These are phyloP conservation scores for Delichon dasypus DNA, from an alignment of 2,797 vertebrate genomes.

Conservation along the genomic window DNA sequence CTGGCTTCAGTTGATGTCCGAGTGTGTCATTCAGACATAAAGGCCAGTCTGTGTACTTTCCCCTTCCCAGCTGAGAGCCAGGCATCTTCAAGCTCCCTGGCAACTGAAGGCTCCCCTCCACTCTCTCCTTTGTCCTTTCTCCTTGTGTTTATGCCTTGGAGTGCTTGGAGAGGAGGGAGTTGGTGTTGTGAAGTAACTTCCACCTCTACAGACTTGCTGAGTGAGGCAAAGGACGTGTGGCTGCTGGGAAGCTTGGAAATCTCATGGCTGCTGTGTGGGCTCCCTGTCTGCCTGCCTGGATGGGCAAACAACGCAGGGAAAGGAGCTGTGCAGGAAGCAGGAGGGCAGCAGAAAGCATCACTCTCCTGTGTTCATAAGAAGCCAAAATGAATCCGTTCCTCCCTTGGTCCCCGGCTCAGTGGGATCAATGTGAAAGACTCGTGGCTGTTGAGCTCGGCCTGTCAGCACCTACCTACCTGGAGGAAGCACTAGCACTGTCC, in stretches of 20 bases:
- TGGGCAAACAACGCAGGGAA: not conserved
- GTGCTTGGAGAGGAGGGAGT: not conserved
- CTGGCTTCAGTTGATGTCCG: constrained; percentile 2
- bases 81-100: constrained; percentile 1
- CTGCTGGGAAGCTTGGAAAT: not conserved
- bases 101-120: not conserved
- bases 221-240: not conserved
- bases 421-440: not conserved
- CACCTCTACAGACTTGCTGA: not conserved
- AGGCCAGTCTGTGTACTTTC: constrained; percentile 45
- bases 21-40: constrained; percentile 29
- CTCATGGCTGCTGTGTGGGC: not conserved
- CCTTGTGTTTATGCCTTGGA: not conserved
- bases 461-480: not conserved
- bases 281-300: not conserved
- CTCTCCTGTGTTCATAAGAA: not conserved
- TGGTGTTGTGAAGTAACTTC: not conserved
- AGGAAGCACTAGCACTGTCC: constrained; percentile 2
- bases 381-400: constrained; percentile 56
- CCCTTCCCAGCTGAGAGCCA: constrained; percentile 12
- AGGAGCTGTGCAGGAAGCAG: not conserved
- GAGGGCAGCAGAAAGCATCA: not conserved
- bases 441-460: not conserved
- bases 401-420: not conserved
- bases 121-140: not conserved